Base-by-base conservation (phyloP, 2,797 vertebrate genomes). In the Poliocrania exsul region DNA sequence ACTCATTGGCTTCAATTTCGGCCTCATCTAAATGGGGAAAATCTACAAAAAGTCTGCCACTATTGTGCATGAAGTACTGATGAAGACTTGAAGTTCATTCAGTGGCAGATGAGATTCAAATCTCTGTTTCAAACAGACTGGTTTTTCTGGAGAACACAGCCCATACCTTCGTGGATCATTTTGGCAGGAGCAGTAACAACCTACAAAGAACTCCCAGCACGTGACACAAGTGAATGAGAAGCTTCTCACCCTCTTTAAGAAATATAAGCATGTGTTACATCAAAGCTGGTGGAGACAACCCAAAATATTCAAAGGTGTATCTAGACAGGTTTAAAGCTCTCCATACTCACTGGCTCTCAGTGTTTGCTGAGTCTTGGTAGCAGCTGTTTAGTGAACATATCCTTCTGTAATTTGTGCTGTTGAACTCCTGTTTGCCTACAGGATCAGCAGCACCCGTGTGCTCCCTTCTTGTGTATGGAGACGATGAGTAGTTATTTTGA, bases 381-480 rank as follows among this genome's bases (percentile, higher is more conserved):
- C 89, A 88, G 47, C 82, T 81, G 82, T 64, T 51, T 38, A 84
- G 73, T 33, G 73, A 91, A 61, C 50, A 31, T 1, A 72, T 31
- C 57, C 65, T 85, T 10, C 79, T 87, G 75, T 91, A 81, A 93
- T 93, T n/a, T 83, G 89, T 62, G 89, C 85, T 92, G 65, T 70
- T 94, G 65, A 71, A 5, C 46, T 77, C 37, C 38, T 62, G 67
- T 33, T 64, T 87, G 92, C 86, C 86, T 91, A 51, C 84, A 92
- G 93, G 33, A 88, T n/a, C 84, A 46, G 88, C 71, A 91, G 92
- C 91, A 95, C 54, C 81, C 73, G 19, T 17, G 67, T 31, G 66
- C 61, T 70, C 73, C 58, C n/a, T 46, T 81, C 87, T 23, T 28
- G 31, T 38, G 61, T 37, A 33, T 2, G 10, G 37, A 78, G 64